These are phyloP conservation scores for Andrena haemorrhoa DNA, from an alignment of 2,888 invertebrate species.

Conservation along the genomic window DNA sequence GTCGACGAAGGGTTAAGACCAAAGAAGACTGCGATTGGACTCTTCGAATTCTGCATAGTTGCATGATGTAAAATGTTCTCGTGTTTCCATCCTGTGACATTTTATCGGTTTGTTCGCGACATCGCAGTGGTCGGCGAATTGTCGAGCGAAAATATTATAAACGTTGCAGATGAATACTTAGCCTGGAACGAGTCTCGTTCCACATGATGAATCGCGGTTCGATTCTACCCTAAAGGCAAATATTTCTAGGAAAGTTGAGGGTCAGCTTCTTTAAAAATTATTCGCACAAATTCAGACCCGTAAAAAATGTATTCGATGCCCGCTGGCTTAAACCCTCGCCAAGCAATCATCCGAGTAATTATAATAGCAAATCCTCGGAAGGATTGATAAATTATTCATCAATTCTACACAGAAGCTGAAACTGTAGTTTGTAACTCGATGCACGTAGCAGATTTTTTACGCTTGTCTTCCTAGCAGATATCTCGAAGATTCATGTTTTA, in stretches of 20 bases:
- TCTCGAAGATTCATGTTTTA: too few relatives aligned
- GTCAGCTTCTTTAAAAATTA: neutral
- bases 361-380: neutral
- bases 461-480: neutral
- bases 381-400: neutral
- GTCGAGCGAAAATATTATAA: conserved; percentile 12
- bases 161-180: conserved; percentile 9
- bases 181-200: conserved; percentile 6
- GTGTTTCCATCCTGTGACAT: conserved; percentile 25
- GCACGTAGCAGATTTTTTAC: neutral
- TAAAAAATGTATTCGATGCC: neutral
- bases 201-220: conserved; percentile 3
- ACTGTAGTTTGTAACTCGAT: neutral
- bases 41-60: conserved; percentile 20
- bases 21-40: neutral
- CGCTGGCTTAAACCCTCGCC: neutral
- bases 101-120: conserved; percentile 16
- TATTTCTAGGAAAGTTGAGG: neutral
- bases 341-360: neutral
- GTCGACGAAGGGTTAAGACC: too few relatives aligned
- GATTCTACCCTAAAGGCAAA: neutral
- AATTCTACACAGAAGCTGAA: neutral
- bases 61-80: conserved; percentile 23
- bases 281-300: neutral
- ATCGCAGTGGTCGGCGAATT: conserved; percentile 10